These are phyloP conservation scores for Atherinomorus stipes DNA, from an alignment of 2,113 vertebrate species.

Conservation along the genomic window DNA sequence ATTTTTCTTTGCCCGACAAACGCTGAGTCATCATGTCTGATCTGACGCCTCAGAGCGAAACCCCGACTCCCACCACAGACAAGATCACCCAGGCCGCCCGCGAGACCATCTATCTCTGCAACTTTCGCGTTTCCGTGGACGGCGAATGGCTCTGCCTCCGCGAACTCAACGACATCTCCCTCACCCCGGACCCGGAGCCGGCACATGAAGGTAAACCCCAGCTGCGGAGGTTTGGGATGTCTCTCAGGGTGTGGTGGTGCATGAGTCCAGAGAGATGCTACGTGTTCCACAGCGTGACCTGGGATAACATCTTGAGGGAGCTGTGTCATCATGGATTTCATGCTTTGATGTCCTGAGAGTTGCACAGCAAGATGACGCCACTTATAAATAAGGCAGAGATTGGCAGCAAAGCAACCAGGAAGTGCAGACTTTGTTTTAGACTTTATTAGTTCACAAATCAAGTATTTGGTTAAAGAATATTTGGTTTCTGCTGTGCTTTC, in stretches of 20 bases:
- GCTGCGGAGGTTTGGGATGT: constrained; percentile 18
- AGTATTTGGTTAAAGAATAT: not conserved
- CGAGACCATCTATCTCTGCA: constrained; percentile 99
- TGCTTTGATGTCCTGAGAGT: not conserved
- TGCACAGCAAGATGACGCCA: constrained; percentile 32
- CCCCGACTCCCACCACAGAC: constrained; percentile 98
- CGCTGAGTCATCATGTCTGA: constrained; percentile 99
- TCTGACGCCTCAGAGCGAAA: constrained; percentile 96
- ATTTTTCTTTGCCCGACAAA: constrained; percentile 78
- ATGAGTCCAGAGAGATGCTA: not conserved
- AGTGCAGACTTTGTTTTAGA: constrained; percentile 25
- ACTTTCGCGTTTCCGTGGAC: constrained; percentile 99
- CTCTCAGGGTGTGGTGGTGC: constrained; percentile 64
- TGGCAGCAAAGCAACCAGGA: constrained; percentile 46
- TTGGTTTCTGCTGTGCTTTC: not conserved
- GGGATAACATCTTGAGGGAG: constrained; percentile 15
- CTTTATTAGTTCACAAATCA: not conserved
- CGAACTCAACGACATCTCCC: constrained; percentile 99
- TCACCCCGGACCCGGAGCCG: constrained; percentile 97
- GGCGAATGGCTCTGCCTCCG: constrained; percentile 99
- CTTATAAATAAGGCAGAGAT: constrained; percentile 41
- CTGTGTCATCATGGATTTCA: constrained; percentile 34
- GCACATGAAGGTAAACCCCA: constrained; percentile 93
- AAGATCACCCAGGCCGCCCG: constrained; percentile 99
- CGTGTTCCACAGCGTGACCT: not conserved